Evolutionary conservation across 2,113 vertebrate genomes (phyloP).

Genomic region (Drymodes brunneopygia): DNA sequence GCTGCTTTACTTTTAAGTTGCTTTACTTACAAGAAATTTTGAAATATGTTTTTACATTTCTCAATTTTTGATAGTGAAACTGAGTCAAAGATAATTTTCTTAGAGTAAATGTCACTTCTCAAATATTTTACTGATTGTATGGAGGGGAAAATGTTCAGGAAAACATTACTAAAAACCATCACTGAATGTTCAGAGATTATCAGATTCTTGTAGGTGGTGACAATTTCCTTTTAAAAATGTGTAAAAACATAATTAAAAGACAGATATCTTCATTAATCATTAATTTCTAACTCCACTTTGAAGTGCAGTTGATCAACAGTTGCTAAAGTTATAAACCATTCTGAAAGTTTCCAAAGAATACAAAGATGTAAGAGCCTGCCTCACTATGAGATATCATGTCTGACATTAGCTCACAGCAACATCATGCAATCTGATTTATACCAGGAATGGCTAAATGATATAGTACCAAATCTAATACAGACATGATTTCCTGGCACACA

Average conservation of each 20-base stretch:
- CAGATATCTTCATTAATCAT: not conserved
- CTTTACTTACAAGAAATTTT: not conserved
- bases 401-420: not conserved
- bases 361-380: not conserved
- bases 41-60: not conserved
- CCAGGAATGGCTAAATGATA: not conserved
- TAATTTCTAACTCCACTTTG: not conserved
- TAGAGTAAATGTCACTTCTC: not conserved
- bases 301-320: not conserved
- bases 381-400: not conserved
- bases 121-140: not conserved
- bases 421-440: not conserved
- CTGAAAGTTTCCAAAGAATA: not conserved
- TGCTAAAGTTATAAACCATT: not conserved
- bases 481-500: not conserved
- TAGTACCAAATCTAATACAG: not conserved
- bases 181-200: not conserved
- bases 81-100: not conserved
- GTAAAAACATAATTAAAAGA: not conserved
- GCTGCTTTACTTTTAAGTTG: not conserved
- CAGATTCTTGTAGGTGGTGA: not conserved
- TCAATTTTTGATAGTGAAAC: not conserved
- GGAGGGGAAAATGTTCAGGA: not conserved
- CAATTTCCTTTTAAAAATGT: not conserved
- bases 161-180: not conserved